These are phyloP conservation scores for Chaetops frenatus DNA, from an alignment of 2,113 vertebrate species.

Conservation along the genomic window DNA sequence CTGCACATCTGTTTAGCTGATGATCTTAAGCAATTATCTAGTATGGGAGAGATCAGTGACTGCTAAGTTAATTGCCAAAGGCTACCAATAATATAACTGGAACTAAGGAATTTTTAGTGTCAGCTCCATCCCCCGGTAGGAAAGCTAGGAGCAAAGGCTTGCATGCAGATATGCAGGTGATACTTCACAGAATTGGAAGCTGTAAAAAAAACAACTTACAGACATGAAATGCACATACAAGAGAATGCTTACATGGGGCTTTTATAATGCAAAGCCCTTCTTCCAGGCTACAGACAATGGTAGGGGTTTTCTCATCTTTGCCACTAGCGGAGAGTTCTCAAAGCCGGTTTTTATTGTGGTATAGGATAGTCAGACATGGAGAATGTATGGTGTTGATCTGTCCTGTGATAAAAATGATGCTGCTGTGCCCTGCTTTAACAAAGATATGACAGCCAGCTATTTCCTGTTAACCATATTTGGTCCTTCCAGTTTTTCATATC, in stretches of 20 bases:
- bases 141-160: not conserved
- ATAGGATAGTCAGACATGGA: not conserved
- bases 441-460: not conserved
- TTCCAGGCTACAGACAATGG: not conserved
- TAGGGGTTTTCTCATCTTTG: not conserved
- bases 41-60: not conserved
- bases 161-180: not conserved
- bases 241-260: not conserved
- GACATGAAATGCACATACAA: not conserved
- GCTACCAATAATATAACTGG: not conserved
- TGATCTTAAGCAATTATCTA: not conserved
- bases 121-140: not conserved
- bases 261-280: not conserved
- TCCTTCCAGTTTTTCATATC: not conserved
- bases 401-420: not conserved
- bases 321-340: not conserved
- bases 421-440: not conserved
- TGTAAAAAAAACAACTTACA: not conserved
- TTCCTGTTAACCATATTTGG: not conserved
- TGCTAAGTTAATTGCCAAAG: not conserved
- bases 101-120: not conserved
- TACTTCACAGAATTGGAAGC: not conserved
- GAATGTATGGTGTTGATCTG: not conserved
- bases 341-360: not conserved
- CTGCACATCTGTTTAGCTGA: not conserved